Evolutionary conservation across 2,113 vertebrate genomes (phyloP), one percentile per base, ranked within the genome.

Genomic region (Irena cyanogastra): DNA sequence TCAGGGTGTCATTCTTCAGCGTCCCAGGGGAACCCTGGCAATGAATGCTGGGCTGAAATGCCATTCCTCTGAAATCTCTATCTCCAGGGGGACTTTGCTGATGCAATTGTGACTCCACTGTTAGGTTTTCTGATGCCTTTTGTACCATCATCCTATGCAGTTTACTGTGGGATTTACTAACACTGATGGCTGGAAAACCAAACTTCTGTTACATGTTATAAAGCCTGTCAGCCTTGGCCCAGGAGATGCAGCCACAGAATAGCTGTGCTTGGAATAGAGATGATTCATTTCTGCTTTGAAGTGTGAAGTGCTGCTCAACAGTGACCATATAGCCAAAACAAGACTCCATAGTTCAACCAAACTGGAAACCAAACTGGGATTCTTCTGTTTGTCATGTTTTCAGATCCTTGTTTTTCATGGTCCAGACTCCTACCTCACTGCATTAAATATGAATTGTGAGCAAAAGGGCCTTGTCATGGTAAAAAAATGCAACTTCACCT

Each of bases 281-380:
- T 3, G 52, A 26, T 3, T 42, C 44, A 71, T 49, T 57, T n/a
- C 60, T 74, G 35, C 37, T 69, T 59, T 54, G 27, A 52, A 52
- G 15, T 10, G 13, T 21, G 60, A 68, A 64, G 16, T 0, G 0
- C 13, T 41, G 63, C 57, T 80, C 53, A 72, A 1, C 28, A 54
- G 45, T n/a, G 52, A 72, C 52, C 8, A 27, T 1, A 7, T 0
- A 59, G 33, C 45, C 47, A 54, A 53, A 59, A 65, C 0, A 1
- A 44, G 18, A 14, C 21, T 79, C 23, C n/a, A 19, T 24, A 47
- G 57, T 41, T 42, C 44, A 65, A 23, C 28, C 45, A 27, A 39
- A 37, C 2, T 28, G 16, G 26, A 66, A 53, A 33, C 39, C 64
- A 41, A 56, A 22, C 37, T 35, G 35, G 64, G 24, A 66, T 83